A percentile compares a stretch with the other conserved stretches of the same genome.
Conservation (phyloP, 2,888 invertebrate species). For the Sussaba pulchella region DNA sequence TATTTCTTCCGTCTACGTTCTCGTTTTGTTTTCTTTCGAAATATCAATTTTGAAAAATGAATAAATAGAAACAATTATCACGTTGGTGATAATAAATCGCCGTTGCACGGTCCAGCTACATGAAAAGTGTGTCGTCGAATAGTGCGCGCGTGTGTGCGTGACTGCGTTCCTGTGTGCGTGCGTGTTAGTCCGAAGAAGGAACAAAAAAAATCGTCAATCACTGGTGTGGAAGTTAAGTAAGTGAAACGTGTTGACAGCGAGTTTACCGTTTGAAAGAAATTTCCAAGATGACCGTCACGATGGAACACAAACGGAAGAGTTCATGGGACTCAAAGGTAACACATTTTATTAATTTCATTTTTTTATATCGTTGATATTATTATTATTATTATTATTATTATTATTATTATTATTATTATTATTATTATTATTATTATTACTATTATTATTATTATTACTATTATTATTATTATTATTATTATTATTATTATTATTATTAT, state of each 20-base stretch:
- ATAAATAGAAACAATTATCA: background rate
- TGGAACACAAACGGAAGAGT: slow-evolving; percentile 85
- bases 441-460: too few relatives aligned
- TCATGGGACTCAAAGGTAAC: slow-evolving; percentile 87
- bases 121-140: slow-evolving; percentile 30
- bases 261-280: slow-evolving; percentile 10
- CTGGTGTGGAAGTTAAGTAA: slow-evolving; percentile 31
- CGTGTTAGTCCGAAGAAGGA: slow-evolving; percentile 22
- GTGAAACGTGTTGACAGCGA: slow-evolving; percentile 47
- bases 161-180: slow-evolving; percentile 10
- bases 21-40: background rate
- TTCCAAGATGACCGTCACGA: slow-evolving; percentile 84
- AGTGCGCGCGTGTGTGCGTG: slow-evolving; percentile 2
- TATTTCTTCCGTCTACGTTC: slow-evolving; percentile 3
- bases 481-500: too few relatives aligned
- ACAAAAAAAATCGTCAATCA: slow-evolving; percentile 31
- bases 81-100: background rate
- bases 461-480: too few relatives aligned
- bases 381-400: too few relatives aligned
- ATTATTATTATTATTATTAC: too few relatives aligned
- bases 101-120: background rate
- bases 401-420: too few relatives aligned
- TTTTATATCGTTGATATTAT: background rate
- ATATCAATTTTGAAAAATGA: background rate
- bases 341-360: background rate